A percentile compares a stretch with the other conserved stretches of the same genome.
These are phyloP conservation scores for Synchiropus splendidus DNA, from an alignment of 2,113 vertebrate species.

Conservation along the genomic window DNA sequence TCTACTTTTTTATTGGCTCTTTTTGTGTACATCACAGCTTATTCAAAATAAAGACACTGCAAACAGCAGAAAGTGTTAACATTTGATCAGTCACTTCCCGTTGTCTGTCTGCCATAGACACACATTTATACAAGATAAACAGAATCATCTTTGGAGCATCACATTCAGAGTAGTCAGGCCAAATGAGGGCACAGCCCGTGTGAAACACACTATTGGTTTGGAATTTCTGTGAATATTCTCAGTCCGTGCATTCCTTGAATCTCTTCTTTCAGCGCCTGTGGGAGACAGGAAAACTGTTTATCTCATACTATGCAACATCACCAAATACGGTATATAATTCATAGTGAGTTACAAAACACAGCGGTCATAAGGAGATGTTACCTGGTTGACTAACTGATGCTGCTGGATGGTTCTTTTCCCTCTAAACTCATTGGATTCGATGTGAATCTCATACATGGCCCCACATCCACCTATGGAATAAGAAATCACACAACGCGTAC, in stretches of 20 bases:
- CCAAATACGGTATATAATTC: background rate
- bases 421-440: constrained; percentile 86
- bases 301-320: background rate
- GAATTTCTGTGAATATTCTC: constrained; percentile 69
- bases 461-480: constrained; percentile 80
- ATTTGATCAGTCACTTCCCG: too few species aligned
- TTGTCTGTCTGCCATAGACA: too few species aligned
- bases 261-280: constrained; percentile 70
- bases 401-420: constrained; percentile 85
- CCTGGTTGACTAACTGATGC: constrained; percentile 90
- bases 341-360: background rate
- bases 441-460: constrained; percentile 91
- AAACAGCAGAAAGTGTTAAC: too few species aligned
- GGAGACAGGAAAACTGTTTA: constrained; percentile 8
- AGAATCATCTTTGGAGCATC: constrained; percentile 5
- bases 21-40: too few species aligned
- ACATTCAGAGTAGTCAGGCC: constrained; percentile 13
- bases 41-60: too few species aligned
- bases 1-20: too few species aligned
- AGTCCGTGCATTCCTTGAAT: constrained; percentile 74
- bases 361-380: constrained; percentile 24
- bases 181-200: too few species aligned
- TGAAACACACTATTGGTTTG: constrained; percentile 60
- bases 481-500: constrained; percentile 3
- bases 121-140: background rate